Evolutionary conservation across 2,888 invertebrate genomes (phyloP), one percentile per base, ranked within the genome.

Genomic region (Odiellus spinosus): DNA sequence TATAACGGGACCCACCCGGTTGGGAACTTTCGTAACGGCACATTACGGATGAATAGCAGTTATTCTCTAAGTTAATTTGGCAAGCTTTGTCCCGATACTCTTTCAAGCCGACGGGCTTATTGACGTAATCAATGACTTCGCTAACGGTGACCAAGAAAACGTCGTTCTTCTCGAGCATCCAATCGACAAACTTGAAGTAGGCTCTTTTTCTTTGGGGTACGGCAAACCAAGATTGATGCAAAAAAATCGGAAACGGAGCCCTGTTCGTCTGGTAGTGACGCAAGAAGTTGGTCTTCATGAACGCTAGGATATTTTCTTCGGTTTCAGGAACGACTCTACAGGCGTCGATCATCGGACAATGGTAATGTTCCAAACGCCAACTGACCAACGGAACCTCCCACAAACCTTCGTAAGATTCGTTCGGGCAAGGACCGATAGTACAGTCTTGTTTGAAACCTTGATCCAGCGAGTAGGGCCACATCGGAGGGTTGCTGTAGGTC

Each of bases 381-480:
- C 40, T 47, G 21, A 49, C 49, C 40, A 44, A 5, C 1, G 44
- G 20, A 39, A 52, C 3, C 12, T 18, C 1, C 11, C 80, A 81
- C 36, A 73, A 63, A 1, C 75, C 76, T 11, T 74, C 73, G 56
- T 72, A 68, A 0, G 73, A 65, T 1, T 72, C 70, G 2, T 62
- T 65, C 1, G 78, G 77, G 58, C 78, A 79, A 0, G 70, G 69
- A 1, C 65, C 67, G 12, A 73, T 67, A 6, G 63, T 56, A 48
- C 78, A 78, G 48, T 74, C 72, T 60, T 77, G 47, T 2, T 26
- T 21, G 8, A 41, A 50, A 14, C 53, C 50, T 54, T 73, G 76
- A 58, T 81, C 75, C 46, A 79, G 60, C 1, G 78, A 79, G 61
- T 80, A 81, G 0, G 81, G 81, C 74, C 76, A 80, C 1, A 76